Evolutionary conservation across 1,140 invertebrate genomes (phyloP).

Genomic region (Macrobrachium rosenbergii): DNA sequence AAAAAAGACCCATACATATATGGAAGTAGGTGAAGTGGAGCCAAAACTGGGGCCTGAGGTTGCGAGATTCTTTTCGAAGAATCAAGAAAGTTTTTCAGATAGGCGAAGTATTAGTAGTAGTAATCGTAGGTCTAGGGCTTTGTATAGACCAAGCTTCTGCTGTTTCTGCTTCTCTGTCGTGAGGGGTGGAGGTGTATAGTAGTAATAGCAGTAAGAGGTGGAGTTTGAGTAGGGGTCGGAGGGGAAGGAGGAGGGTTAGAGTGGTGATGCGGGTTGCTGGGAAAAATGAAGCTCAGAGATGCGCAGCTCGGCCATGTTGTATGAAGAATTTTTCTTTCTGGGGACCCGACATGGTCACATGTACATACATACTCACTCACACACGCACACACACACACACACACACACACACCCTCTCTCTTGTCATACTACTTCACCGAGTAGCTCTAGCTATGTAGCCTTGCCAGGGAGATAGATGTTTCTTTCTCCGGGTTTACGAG

Average conservation of each 20-base stretch:
- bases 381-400: conserved; percentile 23
- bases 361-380: conserved; percentile 13
- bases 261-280: conserved; percentile 36
- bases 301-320: conserved; percentile 42
- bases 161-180: no score
- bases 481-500: no score
- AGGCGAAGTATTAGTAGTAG: not conserved
- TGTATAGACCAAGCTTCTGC: no score
- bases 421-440: not conserved
- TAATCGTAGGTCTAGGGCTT: not conserved
- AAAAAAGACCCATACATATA: no score
- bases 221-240: conserved; percentile 2
- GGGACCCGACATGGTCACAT: conserved; percentile 29
- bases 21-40: no score
- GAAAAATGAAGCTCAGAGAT: conserved; percentile 39
- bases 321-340: conserved; percentile 38
- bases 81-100: not conserved
- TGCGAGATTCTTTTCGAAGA: no score
- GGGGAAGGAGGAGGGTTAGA: conserved; percentile 6
- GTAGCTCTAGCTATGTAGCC: not conserved
- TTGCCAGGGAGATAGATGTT: not conserved
- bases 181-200: no score
- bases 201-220: not conserved
- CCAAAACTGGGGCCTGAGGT: no score
- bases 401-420: not conserved